These are phyloP conservation scores for Exephanes ischioxanthus DNA, from an alignment of 2,888 invertebrate genomes.

Conservation along the genomic window DNA sequence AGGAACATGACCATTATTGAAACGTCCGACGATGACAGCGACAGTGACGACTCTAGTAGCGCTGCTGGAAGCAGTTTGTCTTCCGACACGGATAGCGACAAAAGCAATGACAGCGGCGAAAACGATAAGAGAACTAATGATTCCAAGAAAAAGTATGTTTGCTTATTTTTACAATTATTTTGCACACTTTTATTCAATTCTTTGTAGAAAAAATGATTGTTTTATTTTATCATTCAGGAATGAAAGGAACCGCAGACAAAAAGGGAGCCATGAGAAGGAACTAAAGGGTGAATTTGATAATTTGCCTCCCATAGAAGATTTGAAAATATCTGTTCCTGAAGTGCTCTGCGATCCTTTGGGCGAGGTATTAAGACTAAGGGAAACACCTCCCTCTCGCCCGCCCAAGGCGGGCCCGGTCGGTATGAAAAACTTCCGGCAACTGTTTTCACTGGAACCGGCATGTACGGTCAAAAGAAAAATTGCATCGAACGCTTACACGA, in stretches of 20 bases:
- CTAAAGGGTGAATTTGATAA: conserved; percentile 89
- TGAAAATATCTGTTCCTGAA: conserved; percentile 92
- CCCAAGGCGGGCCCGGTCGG: not conserved
- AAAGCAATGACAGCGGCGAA: conserved; percentile 64
- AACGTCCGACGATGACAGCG: conserved; percentile 64
- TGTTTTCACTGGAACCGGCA: not conserved
- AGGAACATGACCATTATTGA: conserved; percentile 21
- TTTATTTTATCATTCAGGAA: conserved; percentile 56
- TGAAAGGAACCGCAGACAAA: conserved; percentile 45
- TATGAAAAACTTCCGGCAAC: not conserved
- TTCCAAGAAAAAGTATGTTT: conserved; percentile 47
- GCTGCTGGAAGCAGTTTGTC: conserved; percentile 69
- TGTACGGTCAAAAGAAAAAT: not conserved
- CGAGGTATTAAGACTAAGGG: conserved; percentile 84
- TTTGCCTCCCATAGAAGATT: conserved; percentile 93
- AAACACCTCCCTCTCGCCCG: not conserved
- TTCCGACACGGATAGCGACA: conserved; percentile 65
- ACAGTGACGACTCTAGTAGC: conserved; percentile 75
- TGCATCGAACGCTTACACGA: not conserved
- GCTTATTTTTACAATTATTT: conserved; percentile 4
- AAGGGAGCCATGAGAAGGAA: conserved; percentile 45
- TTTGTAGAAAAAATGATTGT: not conserved
- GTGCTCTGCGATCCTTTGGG: conserved; percentile 92
- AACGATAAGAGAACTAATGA: conserved; percentile 56
- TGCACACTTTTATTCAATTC: conserved; percentile 31